phyloP scores from a whole-genome alignment of 1,140 invertebrate genomes.

The Ceratitis capitata region DNA sequence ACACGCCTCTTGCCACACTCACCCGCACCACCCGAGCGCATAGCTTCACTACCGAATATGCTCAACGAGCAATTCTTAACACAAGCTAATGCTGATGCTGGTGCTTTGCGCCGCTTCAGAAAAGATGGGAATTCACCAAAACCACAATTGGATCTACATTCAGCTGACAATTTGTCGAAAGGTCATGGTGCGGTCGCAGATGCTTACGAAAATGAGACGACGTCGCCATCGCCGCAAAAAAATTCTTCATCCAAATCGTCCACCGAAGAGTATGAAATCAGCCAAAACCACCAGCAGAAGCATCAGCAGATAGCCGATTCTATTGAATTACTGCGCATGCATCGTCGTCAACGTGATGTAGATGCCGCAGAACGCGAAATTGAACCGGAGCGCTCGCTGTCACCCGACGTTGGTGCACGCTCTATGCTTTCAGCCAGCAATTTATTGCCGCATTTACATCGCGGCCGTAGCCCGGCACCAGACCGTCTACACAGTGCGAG shows the following conservation, averaged over 20 bases:
- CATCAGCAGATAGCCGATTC: constrained; percentile 51
- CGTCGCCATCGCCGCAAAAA: too few species aligned
- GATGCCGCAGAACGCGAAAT: constrained; percentile 44
- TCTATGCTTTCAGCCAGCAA: neutral
- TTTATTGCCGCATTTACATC: constrained; percentile 36
- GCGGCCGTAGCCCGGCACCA: constrained; percentile 54
- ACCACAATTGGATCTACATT: constrained; percentile 8
- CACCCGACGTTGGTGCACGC: neutral
- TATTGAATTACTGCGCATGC: constrained; percentile 55
- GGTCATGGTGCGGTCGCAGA: neutral
- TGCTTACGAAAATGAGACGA: too few species aligned
- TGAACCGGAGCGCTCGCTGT: constrained; percentile 51
- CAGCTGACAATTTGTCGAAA: constrained; percentile 25
- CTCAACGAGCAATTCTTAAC: constrained; percentile 36
- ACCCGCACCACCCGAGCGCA: constrained; percentile 33
- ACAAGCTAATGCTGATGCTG: neutral
- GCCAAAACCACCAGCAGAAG: constrained; percentile 18
- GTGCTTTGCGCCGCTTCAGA: neutral
- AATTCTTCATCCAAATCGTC: constrained; percentile 21
- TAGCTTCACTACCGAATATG: constrained; percentile 39
- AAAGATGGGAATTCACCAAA: neutral
- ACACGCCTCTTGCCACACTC: neutral
- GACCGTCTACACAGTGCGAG: constrained; percentile 59
- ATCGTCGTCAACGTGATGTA: constrained; percentile 51
- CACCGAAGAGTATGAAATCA: constrained; percentile 17